phyloP scores from a whole-genome alignment of 2,888 invertebrate species.

The Netelia inedita region DNA sequence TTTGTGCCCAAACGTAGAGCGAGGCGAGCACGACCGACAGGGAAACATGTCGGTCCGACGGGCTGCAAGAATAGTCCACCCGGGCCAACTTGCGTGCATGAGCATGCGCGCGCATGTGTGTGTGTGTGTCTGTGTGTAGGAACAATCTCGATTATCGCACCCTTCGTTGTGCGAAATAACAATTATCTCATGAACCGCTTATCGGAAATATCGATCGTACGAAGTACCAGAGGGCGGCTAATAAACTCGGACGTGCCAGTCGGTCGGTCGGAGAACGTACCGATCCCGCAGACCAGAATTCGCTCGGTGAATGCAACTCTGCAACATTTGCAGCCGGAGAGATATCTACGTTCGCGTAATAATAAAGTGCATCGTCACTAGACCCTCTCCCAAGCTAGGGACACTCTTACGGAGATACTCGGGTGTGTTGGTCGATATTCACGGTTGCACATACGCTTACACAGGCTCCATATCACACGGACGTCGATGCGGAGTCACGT shows the following conservation, averaged over 20 bases:
- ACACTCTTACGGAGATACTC: too few species aligned
- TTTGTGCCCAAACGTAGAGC: background rate
- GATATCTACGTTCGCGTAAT: background rate
- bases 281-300: constrained; percentile 40
- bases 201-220: constrained; percentile 65
- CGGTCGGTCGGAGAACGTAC: constrained; percentile 36
- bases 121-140: constrained; percentile 10
- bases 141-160: constrained; percentile 55
- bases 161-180: constrained; percentile 65
- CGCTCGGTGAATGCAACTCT: background rate
- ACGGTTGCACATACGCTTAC: too few species aligned
- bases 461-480: too few species aligned
- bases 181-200: constrained; percentile 67
- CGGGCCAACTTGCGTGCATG: background rate
- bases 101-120: background rate
- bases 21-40: constrained; percentile 33
- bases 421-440: too few species aligned
- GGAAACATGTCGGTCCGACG: constrained; percentile 19
- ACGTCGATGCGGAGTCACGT: too few species aligned
- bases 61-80: background rate
- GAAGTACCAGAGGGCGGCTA: constrained; percentile 48
- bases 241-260: constrained; percentile 64
- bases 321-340: background rate
- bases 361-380: too few species aligned
- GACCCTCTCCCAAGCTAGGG: too few species aligned